Base-by-base conservation (phyloP, 2,113 vertebrate genomes). In the Poecilia latipinna region DNA sequence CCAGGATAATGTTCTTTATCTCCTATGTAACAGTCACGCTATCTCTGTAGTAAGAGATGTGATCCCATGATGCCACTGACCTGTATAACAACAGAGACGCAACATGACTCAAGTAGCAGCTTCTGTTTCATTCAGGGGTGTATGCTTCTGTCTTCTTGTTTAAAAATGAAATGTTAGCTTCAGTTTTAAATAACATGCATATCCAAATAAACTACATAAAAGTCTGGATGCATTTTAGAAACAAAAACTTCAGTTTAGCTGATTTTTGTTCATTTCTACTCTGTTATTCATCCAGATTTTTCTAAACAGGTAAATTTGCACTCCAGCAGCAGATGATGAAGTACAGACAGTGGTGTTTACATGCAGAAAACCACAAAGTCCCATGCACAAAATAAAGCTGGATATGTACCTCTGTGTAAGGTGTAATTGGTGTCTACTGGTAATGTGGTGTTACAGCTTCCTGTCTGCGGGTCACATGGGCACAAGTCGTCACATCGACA, bases 401-500 rank as follows among this genome's bases (percentile, higher is more conserved):
- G 19, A 63, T 57, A 26, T 72, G 54, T 73, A 98, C 97, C 97
- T 96, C 1, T 93, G 64, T 94, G 86, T 32, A 96, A 33, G 26
- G 88, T 91, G 11, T 76, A 29, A 88, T 89, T 94, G 44, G 82
- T 12, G 0, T 89, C 79, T 10, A 0, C 5, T 0, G 35, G 68
- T 0, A 78, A 62, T 4, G 91, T 91, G 86, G 86, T 0, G 69
- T 95, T 96, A 80, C 97, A 98, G 89, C 89, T 96, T 86, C 97
- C 97, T 0, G 95, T 97, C 82, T 85, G 85, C 0, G 84, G 93
- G 81, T 98, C 88, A 11, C 97, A 99, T 39, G 94, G 94, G 84
- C 96, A 97, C 17, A 28, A 70, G 76, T 95, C 83, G 0, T 93
- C 90, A 87, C 97, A 98, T 0, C 15, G 72, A 31, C 97, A 98